Base-by-base conservation (phyloP, 2,888 invertebrate species). In the Melitaea athalia region DNA sequence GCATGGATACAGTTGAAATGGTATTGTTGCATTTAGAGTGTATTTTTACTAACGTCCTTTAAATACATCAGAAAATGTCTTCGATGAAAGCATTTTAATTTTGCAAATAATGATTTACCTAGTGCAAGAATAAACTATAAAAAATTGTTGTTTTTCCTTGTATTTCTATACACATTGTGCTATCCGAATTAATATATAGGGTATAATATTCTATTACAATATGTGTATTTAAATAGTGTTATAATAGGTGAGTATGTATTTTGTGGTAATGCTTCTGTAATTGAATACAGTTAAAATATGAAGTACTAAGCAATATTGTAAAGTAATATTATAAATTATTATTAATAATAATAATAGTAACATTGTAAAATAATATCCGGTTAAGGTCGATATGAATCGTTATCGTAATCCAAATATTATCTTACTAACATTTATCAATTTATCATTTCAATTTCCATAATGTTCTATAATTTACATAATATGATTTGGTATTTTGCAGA, bases 371-470 rank as follows among this genome's bases (percentile, higher is more conserved):
- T 47, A 61, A 68, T 66, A 72, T 64, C 62, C 65, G 59, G 24
- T 24, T 24, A 11, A 12, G 45, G 43, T 69, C 66, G 59, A 68
- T 68, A 68, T 63, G 65, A 55, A 42, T 63, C 63, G 76, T 77
- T 75, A 73, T 63, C 75, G 75, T 72, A 75, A 60, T 73, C 75
- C 75, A 73, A 77, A 76, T 76, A 75, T 76, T 61, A 65, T 63
- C 63, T 59, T 65, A 55, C 8, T 42, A 60, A 68, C 67, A 75
- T 73, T 71, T 60, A 69, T 62, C 57, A 67, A 62, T 57, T 53
- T 63, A 42, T 59, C 55, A 66, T 61, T 38, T n/a, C 14, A 55
- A 33, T 55, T 55, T 10, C 24, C 47, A 14, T n/a, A 49, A 4
- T 49, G 47, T 5, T 3, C n/a, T 14, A 14, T n/a, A 49, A 49